These are phyloP conservation scores for Poeciliopsis turrubarensis DNA, from an alignment of 2,113 vertebrate species.

Conservation along the genomic window DNA sequence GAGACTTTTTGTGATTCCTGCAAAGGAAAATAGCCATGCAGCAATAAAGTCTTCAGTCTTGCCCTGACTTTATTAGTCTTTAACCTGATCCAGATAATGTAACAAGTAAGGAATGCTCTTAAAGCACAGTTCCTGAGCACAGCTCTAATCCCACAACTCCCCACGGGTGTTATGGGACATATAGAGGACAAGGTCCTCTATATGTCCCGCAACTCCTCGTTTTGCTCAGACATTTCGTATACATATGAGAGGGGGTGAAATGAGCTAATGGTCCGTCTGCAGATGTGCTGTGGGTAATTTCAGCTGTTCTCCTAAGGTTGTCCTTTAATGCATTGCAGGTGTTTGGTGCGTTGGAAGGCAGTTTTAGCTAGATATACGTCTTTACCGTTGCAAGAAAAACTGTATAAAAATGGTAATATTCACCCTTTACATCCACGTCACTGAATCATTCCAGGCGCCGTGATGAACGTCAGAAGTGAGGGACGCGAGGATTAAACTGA, in stretches of 20 bases:
- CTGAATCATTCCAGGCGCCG: too few relatives aligned
- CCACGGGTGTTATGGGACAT: slow-evolving; percentile 32
- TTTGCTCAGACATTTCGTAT: slow-evolving; percentile 22
- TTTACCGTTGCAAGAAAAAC: background rate
- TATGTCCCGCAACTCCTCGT: slow-evolving; percentile 2
- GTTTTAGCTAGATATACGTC: background rate
- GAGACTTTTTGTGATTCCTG: background rate
- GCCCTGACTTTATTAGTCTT: slow-evolving; percentile 23
- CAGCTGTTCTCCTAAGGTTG: slow-evolving; percentile 17
- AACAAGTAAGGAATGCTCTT: slow-evolving; percentile 57
- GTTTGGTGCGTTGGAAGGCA: background rate
- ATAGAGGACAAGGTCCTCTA: slow-evolving; percentile 30
- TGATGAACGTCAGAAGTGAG: too few relatives aligned
- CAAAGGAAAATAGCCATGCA: background rate
- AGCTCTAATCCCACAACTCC: slow-evolving; percentile 19
- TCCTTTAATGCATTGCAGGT: slow-evolving; percentile 36
- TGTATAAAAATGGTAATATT: too few relatives aligned
- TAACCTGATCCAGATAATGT: slow-evolving; percentile 56
- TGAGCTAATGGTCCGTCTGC: slow-evolving; percentile 50
- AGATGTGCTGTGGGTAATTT: slow-evolving; percentile 40
- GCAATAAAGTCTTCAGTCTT: background rate
- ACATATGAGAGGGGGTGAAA: slow-evolving; percentile 15
- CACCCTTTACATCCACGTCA: too few relatives aligned
- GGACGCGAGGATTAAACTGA: too few relatives aligned
- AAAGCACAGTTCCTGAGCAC: slow-evolving; percentile 23